Percentiles rank a stretch among this genome's conserved stretches.
Evolutionary conservation across 2,113 vertebrate genomes (phyloP).

Genomic region (Archilochus colubris): DNA sequence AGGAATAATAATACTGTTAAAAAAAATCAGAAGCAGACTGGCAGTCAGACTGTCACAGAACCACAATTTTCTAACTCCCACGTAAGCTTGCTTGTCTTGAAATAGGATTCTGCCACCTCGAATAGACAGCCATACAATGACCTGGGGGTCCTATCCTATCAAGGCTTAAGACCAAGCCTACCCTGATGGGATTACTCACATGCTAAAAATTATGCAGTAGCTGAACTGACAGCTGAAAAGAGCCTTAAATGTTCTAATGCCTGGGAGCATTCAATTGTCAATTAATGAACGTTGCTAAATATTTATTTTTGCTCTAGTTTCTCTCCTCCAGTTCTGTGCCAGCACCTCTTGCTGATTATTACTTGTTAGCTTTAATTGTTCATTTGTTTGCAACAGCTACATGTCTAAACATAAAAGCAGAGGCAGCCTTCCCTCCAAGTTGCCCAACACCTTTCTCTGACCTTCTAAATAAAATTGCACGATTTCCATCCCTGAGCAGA

Average conservation of each 20-base stretch:
- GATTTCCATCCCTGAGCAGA: background rate
- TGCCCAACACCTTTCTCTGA: background rate
- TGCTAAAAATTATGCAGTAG: constrained; percentile 37
- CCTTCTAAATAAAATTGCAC: background rate
- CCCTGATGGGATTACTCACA: constrained; percentile 53
- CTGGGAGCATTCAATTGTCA: constrained; percentile 16
- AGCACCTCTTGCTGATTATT: background rate
- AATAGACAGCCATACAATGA: constrained; percentile 39
- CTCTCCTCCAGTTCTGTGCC: background rate
- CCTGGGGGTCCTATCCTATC: constrained; percentile 39
- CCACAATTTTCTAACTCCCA: constrained; percentile 4
- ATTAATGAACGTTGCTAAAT: background rate
- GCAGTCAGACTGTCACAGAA: constrained; percentile 25
- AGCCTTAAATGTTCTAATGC: constrained; percentile 59
- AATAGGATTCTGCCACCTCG: constrained; percentile 11
- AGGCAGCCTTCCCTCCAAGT: background rate
- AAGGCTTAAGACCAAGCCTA: constrained; percentile 43
- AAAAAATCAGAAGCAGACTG: background rate
- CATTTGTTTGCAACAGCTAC: background rate
- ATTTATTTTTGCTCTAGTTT: constrained; percentile 44
- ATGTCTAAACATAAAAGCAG: background rate
- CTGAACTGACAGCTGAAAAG: constrained; percentile 58
- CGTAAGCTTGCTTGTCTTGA: background rate
- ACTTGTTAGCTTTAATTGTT: background rate
- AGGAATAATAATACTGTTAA: background rate